Base-by-base conservation (phyloP, 2,113 vertebrate species). In the Willisornis vidua region DNA sequence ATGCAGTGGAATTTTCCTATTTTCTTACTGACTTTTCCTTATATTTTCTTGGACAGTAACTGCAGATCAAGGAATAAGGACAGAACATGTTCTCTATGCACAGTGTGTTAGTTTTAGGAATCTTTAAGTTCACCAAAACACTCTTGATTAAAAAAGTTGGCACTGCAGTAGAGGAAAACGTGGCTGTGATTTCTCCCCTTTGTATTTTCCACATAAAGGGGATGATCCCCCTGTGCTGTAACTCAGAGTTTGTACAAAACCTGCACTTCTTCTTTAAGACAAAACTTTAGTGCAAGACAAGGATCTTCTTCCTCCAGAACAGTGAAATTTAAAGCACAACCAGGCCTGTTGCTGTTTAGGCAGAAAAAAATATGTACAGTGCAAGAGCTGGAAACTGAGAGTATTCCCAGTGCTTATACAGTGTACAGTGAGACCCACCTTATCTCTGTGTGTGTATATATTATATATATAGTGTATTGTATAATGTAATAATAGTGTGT, bases 401-500 rank as follows among this genome's bases (percentile, higher is more conserved):
- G 84, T 77, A 77, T 67, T 55, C 87, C 46, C 78, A 33, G 19
- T 84, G 85, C 94, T 78, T 77, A 88, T 86, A 52, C n/a, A 67
- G 65, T 96, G 88, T 95, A 90, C 90, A 90, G 87, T 48, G 89
- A 89, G 89, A 81, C 84, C 91, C 83, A 10, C 59, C 58, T 67
- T 92, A 46, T 77, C 61, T 70, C 52, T 61, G 1, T 49, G 68
- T 90, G 45, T 93, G 5, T 95, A 81, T 94, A 91, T 76, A 92
- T 31, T 90, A 77, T 92, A 87, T 91, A 95, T 89, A 93, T 33
- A 96, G 66, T 46, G 49, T 91, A 91, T 68, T 95, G 92, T 95
- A 92, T 72, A 92, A 84, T 93, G 76, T 92, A 93, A 94, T 71
- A 81, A 93, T 52, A 93, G 83, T 90, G 83, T 85, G 90, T 95